These are phyloP conservation scores for Eristalinus sepulchralis DNA, from an alignment of 2,888 invertebrate genomes.

Conservation along the genomic window DNA sequence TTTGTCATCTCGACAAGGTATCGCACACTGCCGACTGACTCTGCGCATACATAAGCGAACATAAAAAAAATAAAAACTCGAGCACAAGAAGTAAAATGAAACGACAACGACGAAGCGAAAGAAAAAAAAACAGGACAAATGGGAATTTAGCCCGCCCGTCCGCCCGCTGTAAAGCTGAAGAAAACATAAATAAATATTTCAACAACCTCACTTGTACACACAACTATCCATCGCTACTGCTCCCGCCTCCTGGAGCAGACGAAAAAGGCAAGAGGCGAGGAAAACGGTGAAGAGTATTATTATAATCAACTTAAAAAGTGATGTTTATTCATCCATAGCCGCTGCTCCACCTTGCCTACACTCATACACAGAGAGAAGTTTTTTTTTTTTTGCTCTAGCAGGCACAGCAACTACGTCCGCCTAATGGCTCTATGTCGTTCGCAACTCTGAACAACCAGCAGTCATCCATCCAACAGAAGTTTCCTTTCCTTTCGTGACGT, in stretches of 20 bases:
- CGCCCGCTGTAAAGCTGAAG: slow-evolving; percentile 8
- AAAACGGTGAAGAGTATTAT: slow-evolving; percentile 20
- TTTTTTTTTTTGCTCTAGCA: background rate
- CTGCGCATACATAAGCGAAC: background rate
- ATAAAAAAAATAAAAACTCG: background rate
- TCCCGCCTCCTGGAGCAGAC: background rate
- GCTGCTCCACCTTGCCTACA: background rate
- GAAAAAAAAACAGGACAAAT: slow-evolving; percentile 48
- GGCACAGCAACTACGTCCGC: background rate
- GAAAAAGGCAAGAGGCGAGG: background rate
- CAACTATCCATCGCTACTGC: background rate
- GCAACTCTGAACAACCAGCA: background rate
- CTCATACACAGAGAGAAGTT: background rate
- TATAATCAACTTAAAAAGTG: slow-evolving; percentile 58
- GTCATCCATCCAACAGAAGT: background rate
- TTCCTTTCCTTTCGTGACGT: background rate
- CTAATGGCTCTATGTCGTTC: background rate
- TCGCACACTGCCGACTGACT: background rate
- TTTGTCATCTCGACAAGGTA: slow-evolving; percentile 14
- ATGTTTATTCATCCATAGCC: slow-evolving; percentile 45
- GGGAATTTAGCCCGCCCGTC: slow-evolving; percentile 45
- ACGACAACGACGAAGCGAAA: background rate
- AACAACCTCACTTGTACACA: slow-evolving; percentile 37
- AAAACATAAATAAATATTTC: slow-evolving; percentile 60
- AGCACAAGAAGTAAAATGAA: slow-evolving; percentile 2